These are phyloP conservation scores for Melanotaenia duboulayi DNA, from an alignment of 2,113 vertebrate species.

Conservation along the genomic window DNA sequence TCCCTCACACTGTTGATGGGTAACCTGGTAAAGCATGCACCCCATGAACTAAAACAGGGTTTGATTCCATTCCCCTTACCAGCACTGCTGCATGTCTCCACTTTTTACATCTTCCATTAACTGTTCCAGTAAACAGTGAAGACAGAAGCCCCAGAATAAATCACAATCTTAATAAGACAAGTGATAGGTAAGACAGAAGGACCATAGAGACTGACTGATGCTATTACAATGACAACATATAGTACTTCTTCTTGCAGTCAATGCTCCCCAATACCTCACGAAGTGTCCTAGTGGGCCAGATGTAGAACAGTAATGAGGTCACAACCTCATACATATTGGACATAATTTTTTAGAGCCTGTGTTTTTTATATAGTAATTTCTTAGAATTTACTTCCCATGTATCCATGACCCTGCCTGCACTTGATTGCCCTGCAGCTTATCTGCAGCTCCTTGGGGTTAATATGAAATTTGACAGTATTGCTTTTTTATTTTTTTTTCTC, in stretches of 20 bases:
- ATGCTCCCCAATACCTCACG: constrained; percentile 53
- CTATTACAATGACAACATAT: constrained; percentile 49
- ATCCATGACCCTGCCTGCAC: constrained; percentile 39
- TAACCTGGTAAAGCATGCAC: background rate
- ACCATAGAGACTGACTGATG: constrained; percentile 47
- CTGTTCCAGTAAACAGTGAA: background rate
- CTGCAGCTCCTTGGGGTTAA: constrained; percentile 45
- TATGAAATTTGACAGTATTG: constrained; percentile 58
- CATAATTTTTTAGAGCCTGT: constrained; percentile 35
- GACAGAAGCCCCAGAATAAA: background rate
- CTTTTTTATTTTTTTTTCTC: background rate
- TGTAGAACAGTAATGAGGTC: constrained; percentile 65
- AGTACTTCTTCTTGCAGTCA: constrained; percentile 29
- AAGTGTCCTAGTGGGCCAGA: constrained; percentile 19
- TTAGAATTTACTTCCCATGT: constrained; percentile 17
- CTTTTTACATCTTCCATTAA: background rate
- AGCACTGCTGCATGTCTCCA: too few relatives aligned
- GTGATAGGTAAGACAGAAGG: constrained; percentile 36
- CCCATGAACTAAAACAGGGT: background rate
- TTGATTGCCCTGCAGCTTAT: constrained; percentile 52
- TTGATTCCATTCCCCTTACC: background rate
- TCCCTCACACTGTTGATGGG: too few relatives aligned
- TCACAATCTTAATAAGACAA: background rate
- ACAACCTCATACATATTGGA: constrained; percentile 59
- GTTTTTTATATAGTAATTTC: constrained; percentile 44